phyloP scores from a whole-genome alignment of 2,113 vertebrate genomes.

The Paracanthobrama guichenoti region DNA sequence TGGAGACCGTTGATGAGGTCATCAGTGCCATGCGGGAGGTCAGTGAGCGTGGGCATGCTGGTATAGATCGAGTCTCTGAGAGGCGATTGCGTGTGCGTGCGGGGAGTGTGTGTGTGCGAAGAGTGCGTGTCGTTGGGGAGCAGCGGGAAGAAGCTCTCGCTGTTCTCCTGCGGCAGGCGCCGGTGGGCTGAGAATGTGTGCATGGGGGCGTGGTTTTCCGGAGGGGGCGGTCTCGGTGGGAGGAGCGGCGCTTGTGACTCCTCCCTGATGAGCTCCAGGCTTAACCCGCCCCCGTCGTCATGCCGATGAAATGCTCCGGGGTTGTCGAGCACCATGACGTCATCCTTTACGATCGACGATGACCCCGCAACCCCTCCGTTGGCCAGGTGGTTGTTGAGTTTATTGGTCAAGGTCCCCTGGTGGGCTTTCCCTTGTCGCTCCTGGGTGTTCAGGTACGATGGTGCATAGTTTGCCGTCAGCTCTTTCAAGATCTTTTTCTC shows the following conservation, averaged over 20 bases:
- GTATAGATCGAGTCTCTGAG: conserved; percentile 96
- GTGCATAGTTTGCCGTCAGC: conserved; percentile 96
- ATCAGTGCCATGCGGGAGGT: conserved; percentile 74
- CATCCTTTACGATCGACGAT: conserved; percentile 72
- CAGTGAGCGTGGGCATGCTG: conserved; percentile 93
- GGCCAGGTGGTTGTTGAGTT: conserved; percentile 95
- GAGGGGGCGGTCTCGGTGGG: conserved; percentile 84
- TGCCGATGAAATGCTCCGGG: conserved; percentile 82
- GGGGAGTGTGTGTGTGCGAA: conserved; percentile 61
- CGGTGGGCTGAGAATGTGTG: conserved; percentile 84
- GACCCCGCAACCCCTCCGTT: conserved; percentile 77
- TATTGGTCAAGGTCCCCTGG: conserved; percentile 79
- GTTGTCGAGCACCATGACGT: conserved; percentile 89
- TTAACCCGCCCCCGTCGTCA: conserved; percentile 82
- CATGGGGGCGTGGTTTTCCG: conserved; percentile 83
- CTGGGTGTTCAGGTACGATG: conserved; percentile 96
- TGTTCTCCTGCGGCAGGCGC: conserved; percentile 91
- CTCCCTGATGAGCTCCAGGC: conserved; percentile 92
- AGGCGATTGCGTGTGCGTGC: conserved; percentile 68
- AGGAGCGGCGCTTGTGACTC: conserved; percentile 92
- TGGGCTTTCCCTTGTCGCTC: conserved; percentile 79
- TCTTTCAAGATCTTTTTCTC: conserved; percentile 99
- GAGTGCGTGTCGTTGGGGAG: conserved; percentile 85
- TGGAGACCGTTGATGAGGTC: conserved; percentile 71
- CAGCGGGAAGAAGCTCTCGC: conserved; percentile 96